Percentiles rank a stretch among this genome's conserved stretches.
Evolutionary conservation across 2,888 invertebrate species (phyloP).

Genomic region (Macrosiphum euphorbiae): DNA sequence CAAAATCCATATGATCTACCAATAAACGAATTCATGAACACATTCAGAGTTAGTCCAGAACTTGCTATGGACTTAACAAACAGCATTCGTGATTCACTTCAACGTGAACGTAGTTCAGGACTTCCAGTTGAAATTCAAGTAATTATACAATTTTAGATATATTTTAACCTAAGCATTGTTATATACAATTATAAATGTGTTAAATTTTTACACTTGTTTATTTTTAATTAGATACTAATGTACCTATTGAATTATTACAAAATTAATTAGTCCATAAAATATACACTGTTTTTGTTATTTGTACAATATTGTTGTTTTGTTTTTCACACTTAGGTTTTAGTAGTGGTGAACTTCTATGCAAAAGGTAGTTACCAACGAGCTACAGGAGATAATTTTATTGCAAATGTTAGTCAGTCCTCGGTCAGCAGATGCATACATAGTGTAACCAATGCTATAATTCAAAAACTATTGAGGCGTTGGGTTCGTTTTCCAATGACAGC

Average conservation of each 20-base stretch:
- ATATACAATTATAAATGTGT: no score
- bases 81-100: not conserved
- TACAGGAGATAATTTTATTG: constrained; percentile 23
- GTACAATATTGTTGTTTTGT: no score
- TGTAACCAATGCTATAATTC: not conserved
- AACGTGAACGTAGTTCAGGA: constrained; percentile 7
- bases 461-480: not conserved
- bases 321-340: not conserved
- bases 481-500: not conserved
- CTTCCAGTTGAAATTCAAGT: constrained; percentile 17
- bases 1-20: constrained; percentile 20
- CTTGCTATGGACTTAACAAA: not conserved
- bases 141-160: not conserved
- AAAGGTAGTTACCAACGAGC: constrained; percentile 33
- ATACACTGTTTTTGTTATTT: no score
- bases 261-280: no score
- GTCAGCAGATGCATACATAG: constrained; percentile 35
- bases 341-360: not conserved
- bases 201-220: no score
- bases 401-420: constrained; percentile 22
- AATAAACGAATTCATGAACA: constrained; percentile 1
- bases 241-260: no score
- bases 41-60: not conserved
- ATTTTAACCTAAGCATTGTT: no score
- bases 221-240: no score